Conservation (phyloP, 1,140 invertebrate genomes). For the Cydia amplana region DNA sequence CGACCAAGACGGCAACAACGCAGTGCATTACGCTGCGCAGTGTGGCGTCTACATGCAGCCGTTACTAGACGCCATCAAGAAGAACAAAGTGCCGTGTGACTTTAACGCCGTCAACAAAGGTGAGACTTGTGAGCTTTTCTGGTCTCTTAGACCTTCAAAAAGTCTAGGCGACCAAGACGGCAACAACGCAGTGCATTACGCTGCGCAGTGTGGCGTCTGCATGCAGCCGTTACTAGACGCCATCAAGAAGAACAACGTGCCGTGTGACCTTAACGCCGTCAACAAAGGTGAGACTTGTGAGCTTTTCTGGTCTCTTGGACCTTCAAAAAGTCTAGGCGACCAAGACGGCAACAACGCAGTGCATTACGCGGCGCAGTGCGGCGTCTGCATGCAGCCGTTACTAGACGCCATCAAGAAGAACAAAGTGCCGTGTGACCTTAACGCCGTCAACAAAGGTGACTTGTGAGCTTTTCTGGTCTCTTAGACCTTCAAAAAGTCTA, state of each 20-base stretch:
- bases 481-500: constrained; percentile 21
- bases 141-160: no score
- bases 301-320: no score
- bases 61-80: constrained; percentile 50
- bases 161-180: no score
- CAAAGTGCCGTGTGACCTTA: constrained; percentile 34
- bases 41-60: constrained; percentile 51
- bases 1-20: constrained; percentile 60
- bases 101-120: constrained; percentile 59
- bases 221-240: constrained; percentile 52
- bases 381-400: constrained; percentile 51
- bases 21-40: constrained; percentile 61
- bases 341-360: constrained; percentile 59
- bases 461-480: no score
- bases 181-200: constrained; percentile 63
- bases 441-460: constrained; percentile 59
- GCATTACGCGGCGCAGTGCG: constrained; percentile 59
- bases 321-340: no score
- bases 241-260: constrained; percentile 39
- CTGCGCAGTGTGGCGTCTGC: constrained; percentile 52
- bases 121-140: no score
- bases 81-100: constrained; percentile 45
- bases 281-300: constrained; percentile 53
- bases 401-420: constrained; percentile 48
- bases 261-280: constrained; percentile 44